Evolutionary conservation across 2,797 vertebrate genomes (phyloP).

Genomic region (Premnoplex brunnescens): DNA sequence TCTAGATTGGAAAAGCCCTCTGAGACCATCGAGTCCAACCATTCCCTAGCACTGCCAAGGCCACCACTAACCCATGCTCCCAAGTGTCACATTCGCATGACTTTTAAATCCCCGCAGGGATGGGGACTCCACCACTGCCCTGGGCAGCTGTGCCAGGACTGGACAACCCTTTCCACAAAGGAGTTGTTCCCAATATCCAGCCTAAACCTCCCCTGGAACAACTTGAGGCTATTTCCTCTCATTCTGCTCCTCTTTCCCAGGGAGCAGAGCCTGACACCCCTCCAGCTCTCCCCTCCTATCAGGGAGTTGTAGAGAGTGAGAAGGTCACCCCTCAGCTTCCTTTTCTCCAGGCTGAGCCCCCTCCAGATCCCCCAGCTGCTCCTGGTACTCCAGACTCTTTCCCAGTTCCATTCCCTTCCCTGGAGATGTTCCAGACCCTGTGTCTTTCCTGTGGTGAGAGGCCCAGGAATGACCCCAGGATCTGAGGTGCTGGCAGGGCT

Average conservation of each 20-base stretch:
- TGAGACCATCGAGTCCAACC: not conserved
- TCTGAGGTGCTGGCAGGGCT: rapidly evolving
- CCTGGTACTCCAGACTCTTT: not conserved
- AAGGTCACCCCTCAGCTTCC: not conserved
- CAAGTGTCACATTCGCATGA: rapidly evolving
- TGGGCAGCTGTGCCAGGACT: not conserved
- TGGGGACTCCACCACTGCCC: not conserved
- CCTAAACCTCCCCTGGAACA: not conserved
- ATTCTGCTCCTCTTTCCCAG: not conserved
- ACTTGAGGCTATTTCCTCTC: not conserved
- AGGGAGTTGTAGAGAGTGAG: not conserved
- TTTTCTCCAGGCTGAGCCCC: not conserved
- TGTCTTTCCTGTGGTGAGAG: not conserved
- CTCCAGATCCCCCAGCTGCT: not conserved
- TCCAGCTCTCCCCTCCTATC: not conserved
- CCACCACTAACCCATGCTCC: not conserved
- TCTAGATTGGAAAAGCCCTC: not conserved
- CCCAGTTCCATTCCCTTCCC: not conserved
- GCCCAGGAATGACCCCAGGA: not conserved
- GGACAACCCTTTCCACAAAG: not conserved
- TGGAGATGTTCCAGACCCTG: rapidly evolving
- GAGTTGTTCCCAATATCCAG: not conserved
- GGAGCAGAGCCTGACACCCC: not conserved
- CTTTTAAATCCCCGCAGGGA: not conserved
- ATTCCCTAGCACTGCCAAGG: not conserved